Base-by-base conservation (phyloP, 2,113 vertebrate genomes). In the Agelaius phoeniceus region DNA sequence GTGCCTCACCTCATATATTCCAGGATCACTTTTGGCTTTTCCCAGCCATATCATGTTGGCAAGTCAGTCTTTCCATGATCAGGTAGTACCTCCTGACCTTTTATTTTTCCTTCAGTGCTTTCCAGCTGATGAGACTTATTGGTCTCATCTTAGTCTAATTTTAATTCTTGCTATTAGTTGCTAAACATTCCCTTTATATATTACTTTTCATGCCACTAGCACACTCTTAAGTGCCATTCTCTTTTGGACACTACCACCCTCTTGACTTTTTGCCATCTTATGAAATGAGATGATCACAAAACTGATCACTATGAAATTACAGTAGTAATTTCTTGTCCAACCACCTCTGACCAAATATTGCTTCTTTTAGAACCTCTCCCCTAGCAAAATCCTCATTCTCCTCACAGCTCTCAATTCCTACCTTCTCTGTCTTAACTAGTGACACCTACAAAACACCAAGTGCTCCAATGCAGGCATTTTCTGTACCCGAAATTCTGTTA, bases 11-110 rank as follows among this genome's bases (percentile, higher is more conserved):
- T 94, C 59, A 33, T 94, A 67, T 89, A 81, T 95, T 93, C 68
- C 91, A 81, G 68, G 65, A 74, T 74, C 21, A 44, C 39, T 90
- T 93, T 71, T 81, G 77, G 35, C 13, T 94, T 95, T 90, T 92
- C 80, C 44, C 61, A 74, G 52, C 46, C 10, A 3, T 92, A 72
- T 78, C 61, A 39, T 17, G n/a, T 74, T 90, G 46, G 72, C 2
- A 5, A 78, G 43, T 89, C 68, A 51, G 59, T 58, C 63, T 62
- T 93, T 90, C 75, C 71, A 37, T 9, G 46, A 63, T 57, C 59
- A 83, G 51, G 41, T 93, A 62, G 86, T 74, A 80, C 8, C 49
- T 88, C 59, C 59, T 86, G 86, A 77, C 63, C 13, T 31, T 39
- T n/a, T 48, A 15, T 21, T 76, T 72, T 44, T 3, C 39, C 54